Percentiles rank a stretch among this genome's conserved stretches.
phyloP scores from a whole-genome alignment of 1,140 invertebrate genomes.

The Phocides pigmalion region DNA sequence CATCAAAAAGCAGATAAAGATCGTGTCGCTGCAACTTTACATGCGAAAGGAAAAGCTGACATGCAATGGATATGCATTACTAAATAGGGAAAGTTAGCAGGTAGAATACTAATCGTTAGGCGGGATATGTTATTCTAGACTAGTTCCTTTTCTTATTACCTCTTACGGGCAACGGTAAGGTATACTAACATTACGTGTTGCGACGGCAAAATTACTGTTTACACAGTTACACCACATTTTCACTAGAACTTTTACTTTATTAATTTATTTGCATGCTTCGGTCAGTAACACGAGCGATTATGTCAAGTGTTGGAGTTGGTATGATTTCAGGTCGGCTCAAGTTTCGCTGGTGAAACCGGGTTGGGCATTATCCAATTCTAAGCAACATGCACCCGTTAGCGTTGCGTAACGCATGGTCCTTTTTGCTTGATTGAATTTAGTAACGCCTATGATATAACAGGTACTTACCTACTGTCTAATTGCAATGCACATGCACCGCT shows the following conservation, averaged over 20 bases:
- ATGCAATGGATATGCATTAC: conserved; percentile 31
- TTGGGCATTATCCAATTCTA: conserved; percentile 46
- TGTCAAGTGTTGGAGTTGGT: conserved; percentile 32
- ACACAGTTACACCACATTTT: conserved; percentile 40
- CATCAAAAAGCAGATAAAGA: too few relatives aligned
- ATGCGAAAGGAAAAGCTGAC: conserved; percentile 31
- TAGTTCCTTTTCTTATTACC: conserved; percentile 16
- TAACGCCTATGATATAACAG: conserved; percentile 4
- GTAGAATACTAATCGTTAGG: conserved; percentile 17
- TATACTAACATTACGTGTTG: conserved; percentile 24
- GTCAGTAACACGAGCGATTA: conserved; percentile 35
- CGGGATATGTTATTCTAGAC: not conserved
- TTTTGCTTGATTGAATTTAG: conserved; percentile 27
- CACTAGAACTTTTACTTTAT: conserved; percentile 15
- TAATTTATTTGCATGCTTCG: conserved; percentile 8
- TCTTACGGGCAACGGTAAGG: conserved; percentile 12
- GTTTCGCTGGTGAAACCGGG: conserved; percentile 40
- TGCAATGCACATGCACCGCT: not conserved
- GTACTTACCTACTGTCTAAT: not conserved
- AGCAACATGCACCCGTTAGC: conserved; percentile 14
- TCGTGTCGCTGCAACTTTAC: conserved; percentile 6
- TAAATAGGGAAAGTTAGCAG: conserved; percentile 27
- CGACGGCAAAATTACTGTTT: conserved; percentile 22
- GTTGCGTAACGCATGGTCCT: conserved; percentile 21
- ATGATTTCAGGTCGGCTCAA: conserved; percentile 37